Base-by-base conservation (phyloP, 2,888 invertebrate genomes). In the Melitaea athalia region DNA sequence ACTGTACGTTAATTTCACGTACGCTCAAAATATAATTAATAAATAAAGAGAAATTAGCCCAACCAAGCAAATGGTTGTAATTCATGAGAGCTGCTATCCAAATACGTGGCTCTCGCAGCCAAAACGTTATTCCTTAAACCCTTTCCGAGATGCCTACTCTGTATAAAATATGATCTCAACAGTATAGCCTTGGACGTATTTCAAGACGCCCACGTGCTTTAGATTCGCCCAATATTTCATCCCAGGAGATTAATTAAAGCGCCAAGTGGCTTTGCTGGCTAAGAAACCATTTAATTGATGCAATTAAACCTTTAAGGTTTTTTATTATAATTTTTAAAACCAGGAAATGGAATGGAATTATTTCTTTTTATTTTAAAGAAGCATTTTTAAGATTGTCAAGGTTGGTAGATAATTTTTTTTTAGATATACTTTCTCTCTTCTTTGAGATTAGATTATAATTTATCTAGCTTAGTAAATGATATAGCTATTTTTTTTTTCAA, bases 221-320 rank as follows among this genome's bases (percentile, higher is more conserved):
- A 63, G 67, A 67, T 53, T 63, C 67, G 45, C 52, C 45, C 49
- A 67, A 67, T 67, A 67, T 67, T 67, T 67, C 67, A 63, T 63
- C 63, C 59, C 38, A 10, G 31, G 52, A 67, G 63, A 67, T 67
- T 63, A 68, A 68, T 68, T 59, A 68, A 68, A 59, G 53, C 68
- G 53, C 60, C 68, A 47, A 66, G 59, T 63, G 68, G 64, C 53
- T 63, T 55, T 55, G 59, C 47, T 63, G 63, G 60, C 59, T 42
- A 17, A 60, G 60, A 42, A 38, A 64, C 38, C 53, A 11, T 64
- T 68, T 60, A 47, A 59, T 52, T 59, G 50, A 38, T 47, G 43
- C 59, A 33, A 33, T 53, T 60, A 38, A 43, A 24, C 15, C 47
- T 24, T 24, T 24, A 24, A 3, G 3, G 52, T 52, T 63, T 42